Percentiles rank a stretch among this genome's conserved stretches.
Conservation (phyloP, 2,888 invertebrate species). For the Pteria penguin region DNA sequence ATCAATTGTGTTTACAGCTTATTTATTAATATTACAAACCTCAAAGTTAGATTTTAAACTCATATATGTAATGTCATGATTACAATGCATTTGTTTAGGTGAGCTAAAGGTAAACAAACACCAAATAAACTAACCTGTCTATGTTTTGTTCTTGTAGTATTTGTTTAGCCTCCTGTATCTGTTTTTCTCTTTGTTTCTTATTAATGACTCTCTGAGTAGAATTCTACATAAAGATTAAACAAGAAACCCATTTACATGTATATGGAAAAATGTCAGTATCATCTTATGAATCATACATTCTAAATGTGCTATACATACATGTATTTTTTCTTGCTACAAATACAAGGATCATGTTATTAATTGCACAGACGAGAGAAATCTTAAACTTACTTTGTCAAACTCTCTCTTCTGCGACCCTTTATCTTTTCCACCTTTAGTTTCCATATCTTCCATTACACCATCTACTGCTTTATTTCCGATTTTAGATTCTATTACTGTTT, state of each 20-base stretch:
- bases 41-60: too few species aligned
- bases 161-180: constrained; percentile 54
- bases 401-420: background rate
- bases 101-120: too few species aligned
- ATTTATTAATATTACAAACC: background rate
- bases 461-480: constrained; percentile 2
- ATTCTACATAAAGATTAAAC: background rate
- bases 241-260: background rate
- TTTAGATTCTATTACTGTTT: background rate
- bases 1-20: background rate
- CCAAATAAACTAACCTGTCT: constrained; percentile 63
- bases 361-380: too few species aligned
- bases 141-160: constrained; percentile 56
- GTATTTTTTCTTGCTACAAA: too few species aligned
- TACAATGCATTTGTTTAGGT: too few species aligned
- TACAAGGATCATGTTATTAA: background rate
- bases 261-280: too few species aligned
- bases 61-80: too few species aligned
- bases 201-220: constrained; percentile 28
- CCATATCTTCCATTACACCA: background rate
- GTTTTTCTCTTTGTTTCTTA: constrained; percentile 35
- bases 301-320: too few species aligned
- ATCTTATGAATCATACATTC: too few species aligned
- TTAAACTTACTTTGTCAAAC: background rate
- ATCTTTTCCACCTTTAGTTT: background rate